A percentile compares a stretch with the other conserved stretches of the same genome.
Conservation (phyloP, 2,888 invertebrate genomes). For the Camptogramma bilineatum region DNA sequence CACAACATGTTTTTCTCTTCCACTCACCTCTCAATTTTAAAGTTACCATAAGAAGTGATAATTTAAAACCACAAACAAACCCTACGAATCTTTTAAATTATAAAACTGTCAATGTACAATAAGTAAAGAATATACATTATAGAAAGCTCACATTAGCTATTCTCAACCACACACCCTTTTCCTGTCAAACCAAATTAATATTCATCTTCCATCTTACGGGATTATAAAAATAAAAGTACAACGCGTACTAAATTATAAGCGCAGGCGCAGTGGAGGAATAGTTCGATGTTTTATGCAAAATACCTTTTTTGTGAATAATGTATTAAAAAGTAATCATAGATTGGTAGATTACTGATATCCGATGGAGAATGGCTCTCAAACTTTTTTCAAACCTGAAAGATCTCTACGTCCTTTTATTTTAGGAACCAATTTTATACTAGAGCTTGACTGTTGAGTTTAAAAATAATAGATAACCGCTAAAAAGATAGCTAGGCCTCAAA, state of each 20-base stretch:
- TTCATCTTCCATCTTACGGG: conserved; percentile 33
- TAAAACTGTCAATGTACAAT: not conserved
- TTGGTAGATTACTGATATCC: conserved; percentile 45
- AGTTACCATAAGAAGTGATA: no score
- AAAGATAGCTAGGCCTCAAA: no score
- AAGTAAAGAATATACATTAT: conserved; percentile 18
- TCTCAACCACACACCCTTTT: conserved; percentile 31
- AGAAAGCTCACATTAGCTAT: conserved; percentile 33
- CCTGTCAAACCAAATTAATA: conserved; percentile 41
- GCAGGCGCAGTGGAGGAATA: not conserved
- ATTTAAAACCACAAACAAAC: no score
- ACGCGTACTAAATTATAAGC: conserved; percentile 41
- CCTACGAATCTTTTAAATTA: not conserved
- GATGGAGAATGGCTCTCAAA: conserved; percentile 36
- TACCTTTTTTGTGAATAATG: conserved; percentile 45
- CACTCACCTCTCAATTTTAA: no score
- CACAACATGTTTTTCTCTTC: no score
- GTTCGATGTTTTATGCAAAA: conserved; percentile 37
- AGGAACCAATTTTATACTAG: no score
- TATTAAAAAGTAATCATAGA: conserved; percentile 49
- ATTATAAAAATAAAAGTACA: conserved; percentile 31
- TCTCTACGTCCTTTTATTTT: no score
- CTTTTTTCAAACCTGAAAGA: not conserved
- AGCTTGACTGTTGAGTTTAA: no score
- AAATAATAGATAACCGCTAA: no score